Conservation (phyloP, 2,888 invertebrate species). For the Ochropacha duplaris region DNA sequence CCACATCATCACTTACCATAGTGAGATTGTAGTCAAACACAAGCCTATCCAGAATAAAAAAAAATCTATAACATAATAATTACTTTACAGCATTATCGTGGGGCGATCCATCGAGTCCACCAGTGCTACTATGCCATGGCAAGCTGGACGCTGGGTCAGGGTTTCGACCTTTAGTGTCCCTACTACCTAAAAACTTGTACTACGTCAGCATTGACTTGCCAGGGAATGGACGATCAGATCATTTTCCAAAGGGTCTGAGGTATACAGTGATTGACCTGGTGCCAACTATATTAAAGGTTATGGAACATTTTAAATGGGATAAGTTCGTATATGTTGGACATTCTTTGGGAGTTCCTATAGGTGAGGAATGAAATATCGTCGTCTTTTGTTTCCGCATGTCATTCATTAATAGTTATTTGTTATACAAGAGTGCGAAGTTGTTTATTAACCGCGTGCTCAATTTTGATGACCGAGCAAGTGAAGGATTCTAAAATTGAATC, state of each 20-base stretch:
- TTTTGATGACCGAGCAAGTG: too few species aligned
- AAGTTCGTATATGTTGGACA: constrained; percentile 63
- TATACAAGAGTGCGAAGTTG: too few species aligned
- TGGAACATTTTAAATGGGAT: constrained; percentile 56
- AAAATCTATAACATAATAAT: too few species aligned
- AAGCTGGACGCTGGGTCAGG: constrained; percentile 83
- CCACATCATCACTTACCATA: too few species aligned
- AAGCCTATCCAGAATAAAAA: too few species aligned
- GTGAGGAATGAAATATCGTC: constrained; percentile 49
- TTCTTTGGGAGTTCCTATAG: constrained; percentile 59
- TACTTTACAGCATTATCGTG: constrained; percentile 77
- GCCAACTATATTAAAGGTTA: constrained; percentile 41
- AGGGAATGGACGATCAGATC: constrained; percentile 83
- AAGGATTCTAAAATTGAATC: too few species aligned
- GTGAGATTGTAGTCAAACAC: too few species aligned
- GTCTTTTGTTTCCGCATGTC: too few species aligned
- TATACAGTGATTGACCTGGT: constrained; percentile 50
- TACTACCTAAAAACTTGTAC: constrained; percentile 67
- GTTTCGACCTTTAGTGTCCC: constrained; percentile 80
- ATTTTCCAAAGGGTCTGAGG: constrained; percentile 63
- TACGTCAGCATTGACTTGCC: constrained; percentile 78
- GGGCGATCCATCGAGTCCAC: constrained; percentile 76
- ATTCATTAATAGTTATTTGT: too few species aligned
- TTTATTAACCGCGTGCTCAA: too few species aligned
- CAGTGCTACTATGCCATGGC: constrained; percentile 83